Percentiles rank a stretch among this genome's conserved stretches.
These are phyloP conservation scores for Seriola quinqueradiata DNA, from an alignment of 2,113 vertebrate genomes.

Conservation along the genomic window DNA sequence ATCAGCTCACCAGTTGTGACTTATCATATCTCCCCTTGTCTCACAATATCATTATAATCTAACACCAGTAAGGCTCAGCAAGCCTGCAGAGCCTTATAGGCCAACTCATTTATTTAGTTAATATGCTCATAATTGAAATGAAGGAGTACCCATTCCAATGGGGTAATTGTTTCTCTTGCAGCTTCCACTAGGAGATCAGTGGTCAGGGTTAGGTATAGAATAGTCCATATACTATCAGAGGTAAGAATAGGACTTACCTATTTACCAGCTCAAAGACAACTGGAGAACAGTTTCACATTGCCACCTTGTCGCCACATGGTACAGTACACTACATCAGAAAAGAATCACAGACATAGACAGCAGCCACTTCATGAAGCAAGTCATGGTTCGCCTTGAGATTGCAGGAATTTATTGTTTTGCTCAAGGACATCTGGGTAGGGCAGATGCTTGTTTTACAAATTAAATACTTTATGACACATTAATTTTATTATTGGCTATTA, in stretches of 20 bases:
- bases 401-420: slow-evolving; percentile 3
- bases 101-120: slow-evolving; percentile 31
- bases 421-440: slow-evolving; percentile 17
- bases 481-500: slow-evolving; percentile 8
- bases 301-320: not conserved
- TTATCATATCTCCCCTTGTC: slow-evolving; percentile 1
- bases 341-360: not conserved
- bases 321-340: not conserved
- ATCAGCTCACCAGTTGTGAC: slow-evolving; percentile 3
- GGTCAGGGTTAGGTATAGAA: slow-evolving; percentile 29
- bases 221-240: slow-evolving; percentile 5
- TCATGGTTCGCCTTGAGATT: not conserved
- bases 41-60: not conserved
- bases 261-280: slow-evolving; percentile 21
- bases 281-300: slow-evolving; percentile 18
- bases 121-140: slow-evolving; percentile 1
- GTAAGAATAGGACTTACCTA: not conserved
- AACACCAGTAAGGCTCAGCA: not conserved
- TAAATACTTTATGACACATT: slow-evolving; percentile 1
- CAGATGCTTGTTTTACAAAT: slow-evolving; percentile 15
- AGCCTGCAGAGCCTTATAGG: not conserved
- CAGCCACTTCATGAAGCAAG: not conserved
- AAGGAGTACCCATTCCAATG: not conserved
- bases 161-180: slow-evolving; percentile 50
- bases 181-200: slow-evolving; percentile 35